Base-by-base conservation (phyloP, 2,888 invertebrate genomes). In the Acleris sparsana region DNA sequence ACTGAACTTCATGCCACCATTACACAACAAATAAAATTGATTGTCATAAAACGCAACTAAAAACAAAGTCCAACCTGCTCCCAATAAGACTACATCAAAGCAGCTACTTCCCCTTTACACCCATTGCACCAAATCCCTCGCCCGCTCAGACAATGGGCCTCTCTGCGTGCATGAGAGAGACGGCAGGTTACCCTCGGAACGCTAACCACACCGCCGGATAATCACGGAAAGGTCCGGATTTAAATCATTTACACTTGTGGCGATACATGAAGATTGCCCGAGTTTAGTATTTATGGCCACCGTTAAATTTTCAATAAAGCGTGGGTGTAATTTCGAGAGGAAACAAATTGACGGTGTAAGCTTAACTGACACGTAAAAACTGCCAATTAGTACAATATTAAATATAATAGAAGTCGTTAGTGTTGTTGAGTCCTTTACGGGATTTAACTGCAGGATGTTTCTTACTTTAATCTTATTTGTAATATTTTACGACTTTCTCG, bases 161-260 rank as follows among this genome's bases (percentile, higher is more conserved):
- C 29, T 16, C 7, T 5, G 44, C 18, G 43, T n/a, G 60, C 29
- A 29, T 13, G 20, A 65, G 22, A 44, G 65, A 65, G 65, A 61
- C 60, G 13, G 44, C 20, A 11, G 16, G n/a, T 7, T 22, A 33
- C 44, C 25, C 55, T 29, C 17, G 55, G 48, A 44, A 44, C 60
- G 55, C 44, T 60, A 61, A 65, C 65, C 65, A 65, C 60, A 61
- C 65, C 55, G 51, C 55, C 55, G 65, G 65, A 56, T 65, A 61
- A 65, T 65, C 63, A 57, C 43, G 57, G 60, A 65, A 65, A 65
- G 65, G 65, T 61, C 65, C 65, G 65, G 65, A 65, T 65, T 65
- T 65, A 60, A 65, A 65, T 65, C 60, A 65, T 65, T 65, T 65
- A 65, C 65, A 65, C 65, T 65, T 65, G 65, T 52, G 65, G 65